These are phyloP conservation scores for Ametastegia equiseti DNA, from an alignment of 2,888 invertebrate species.

Conservation along the genomic window DNA sequence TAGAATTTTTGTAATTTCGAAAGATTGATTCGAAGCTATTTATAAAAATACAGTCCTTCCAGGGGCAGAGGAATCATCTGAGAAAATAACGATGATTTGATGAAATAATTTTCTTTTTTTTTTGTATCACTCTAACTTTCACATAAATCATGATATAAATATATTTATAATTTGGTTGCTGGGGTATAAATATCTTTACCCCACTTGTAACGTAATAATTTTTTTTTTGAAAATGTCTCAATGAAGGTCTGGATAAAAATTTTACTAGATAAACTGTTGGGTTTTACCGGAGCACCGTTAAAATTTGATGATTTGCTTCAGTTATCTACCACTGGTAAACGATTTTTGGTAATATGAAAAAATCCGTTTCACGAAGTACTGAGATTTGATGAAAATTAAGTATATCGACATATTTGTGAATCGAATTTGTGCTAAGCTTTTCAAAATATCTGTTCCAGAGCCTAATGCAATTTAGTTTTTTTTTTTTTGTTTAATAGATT, in stretches of 20 bases:
- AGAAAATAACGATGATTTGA: conserved; percentile 30
- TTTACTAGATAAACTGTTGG: not conserved
- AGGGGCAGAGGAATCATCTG: conserved; percentile 8
- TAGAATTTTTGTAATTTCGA: conserved; percentile 32
- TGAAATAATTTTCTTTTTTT: conserved; percentile 9
- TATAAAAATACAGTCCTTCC: conserved; percentile 47
- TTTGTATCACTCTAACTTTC: not conserved
- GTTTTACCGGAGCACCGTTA: not conserved
- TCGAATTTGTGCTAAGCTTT: conserved; percentile 7
- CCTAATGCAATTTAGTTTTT: conserved; percentile 2
- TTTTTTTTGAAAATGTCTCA: not conserved
- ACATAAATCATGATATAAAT: conserved; percentile 18
- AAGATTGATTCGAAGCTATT: conserved; percentile 41
- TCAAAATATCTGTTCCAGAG: conserved; percentile 9
- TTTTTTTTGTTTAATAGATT: conserved; percentile 18
- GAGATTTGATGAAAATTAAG: conserved; percentile 7
- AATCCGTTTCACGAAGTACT: not conserved
- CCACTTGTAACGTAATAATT: not conserved
- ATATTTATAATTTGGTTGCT: conserved; percentile 24
- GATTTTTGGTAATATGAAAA: too few relatives aligned
- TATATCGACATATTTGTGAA: conserved; percentile 15
- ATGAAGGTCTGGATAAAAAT: conserved; percentile 11
- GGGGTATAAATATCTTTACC: conserved; percentile 29
- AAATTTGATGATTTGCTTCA: not conserved
- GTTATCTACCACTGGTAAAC: conserved; percentile 4